phyloP scores from a whole-genome alignment of 1,140 invertebrate species.

The Eufriesea mexicana region DNA sequence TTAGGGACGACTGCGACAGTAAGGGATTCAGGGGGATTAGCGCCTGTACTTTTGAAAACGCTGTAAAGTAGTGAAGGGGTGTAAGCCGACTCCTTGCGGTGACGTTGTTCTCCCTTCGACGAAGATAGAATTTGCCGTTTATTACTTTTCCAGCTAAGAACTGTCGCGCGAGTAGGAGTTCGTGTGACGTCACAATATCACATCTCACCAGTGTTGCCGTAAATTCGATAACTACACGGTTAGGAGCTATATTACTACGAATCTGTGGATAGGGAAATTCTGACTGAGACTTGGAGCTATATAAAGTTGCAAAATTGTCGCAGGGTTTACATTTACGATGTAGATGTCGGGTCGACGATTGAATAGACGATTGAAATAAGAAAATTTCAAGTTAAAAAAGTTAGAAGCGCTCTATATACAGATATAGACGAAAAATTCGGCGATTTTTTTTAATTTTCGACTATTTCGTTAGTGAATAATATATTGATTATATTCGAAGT shows the following conservation, averaged over 20 bases:
- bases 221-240: background rate
- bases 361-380: no score
- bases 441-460: no score
- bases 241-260: background rate
- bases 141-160: background rate
- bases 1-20: background rate
- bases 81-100: slow-evolving; percentile 20
- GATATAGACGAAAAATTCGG: no score
- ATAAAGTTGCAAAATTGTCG: background rate
- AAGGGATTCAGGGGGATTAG: slow-evolving; percentile 41
- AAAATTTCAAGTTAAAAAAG: no score
- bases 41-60: slow-evolving; percentile 23
- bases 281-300: background rate
- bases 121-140: slow-evolving; percentile 27
- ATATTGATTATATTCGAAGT: no score
- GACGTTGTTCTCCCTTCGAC: slow-evolving; percentile 24
- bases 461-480: no score
- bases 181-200: background rate
- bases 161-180: no score
- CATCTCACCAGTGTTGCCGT: background rate
- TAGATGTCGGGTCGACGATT: background rate
- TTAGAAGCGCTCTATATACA: no score
- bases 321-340: background rate
- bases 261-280: background rate
- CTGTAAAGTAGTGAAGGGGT: slow-evolving; percentile 48